Evolutionary conservation across 1,140 invertebrate species (phyloP).

Genomic region (Caenorhabditis elegans): DNA sequence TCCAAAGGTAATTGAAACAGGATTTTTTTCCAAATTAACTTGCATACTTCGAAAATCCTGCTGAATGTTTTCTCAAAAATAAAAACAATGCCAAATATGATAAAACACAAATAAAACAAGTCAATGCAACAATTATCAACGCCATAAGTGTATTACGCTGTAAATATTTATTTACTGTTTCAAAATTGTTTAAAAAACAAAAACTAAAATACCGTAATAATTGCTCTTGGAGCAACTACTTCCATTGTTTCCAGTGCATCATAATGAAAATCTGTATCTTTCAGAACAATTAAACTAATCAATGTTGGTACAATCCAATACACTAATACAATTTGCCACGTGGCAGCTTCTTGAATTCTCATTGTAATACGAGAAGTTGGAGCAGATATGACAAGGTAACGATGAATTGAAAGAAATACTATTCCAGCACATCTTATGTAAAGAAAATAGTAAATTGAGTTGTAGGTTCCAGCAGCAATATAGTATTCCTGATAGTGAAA

Average conservation of each 20-base stretch:
- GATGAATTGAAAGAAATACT: background rate
- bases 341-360: background rate
- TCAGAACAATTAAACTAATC: background rate
- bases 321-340: background rate
- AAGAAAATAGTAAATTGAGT: background rate
- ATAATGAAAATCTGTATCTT: background rate
- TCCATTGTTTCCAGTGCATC: background rate
- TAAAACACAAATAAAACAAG: background rate
- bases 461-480: background rate
- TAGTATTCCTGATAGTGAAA: background rate
- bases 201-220: background rate
- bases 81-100: background rate
- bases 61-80: background rate
- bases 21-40: too few relatives aligned
- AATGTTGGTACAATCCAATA: background rate
- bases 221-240: background rate
- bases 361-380: background rate
- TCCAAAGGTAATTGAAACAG: too few relatives aligned
- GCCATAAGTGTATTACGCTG: constrained; percentile 8
- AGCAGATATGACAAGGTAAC: background rate
- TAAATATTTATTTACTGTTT: background rate
- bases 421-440: background rate
- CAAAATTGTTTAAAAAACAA: too few relatives aligned
- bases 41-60: background rate
- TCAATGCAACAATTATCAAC: background rate